Base-by-base conservation (phyloP, 2,113 vertebrate species). In the Leuciscus idus region DNA sequence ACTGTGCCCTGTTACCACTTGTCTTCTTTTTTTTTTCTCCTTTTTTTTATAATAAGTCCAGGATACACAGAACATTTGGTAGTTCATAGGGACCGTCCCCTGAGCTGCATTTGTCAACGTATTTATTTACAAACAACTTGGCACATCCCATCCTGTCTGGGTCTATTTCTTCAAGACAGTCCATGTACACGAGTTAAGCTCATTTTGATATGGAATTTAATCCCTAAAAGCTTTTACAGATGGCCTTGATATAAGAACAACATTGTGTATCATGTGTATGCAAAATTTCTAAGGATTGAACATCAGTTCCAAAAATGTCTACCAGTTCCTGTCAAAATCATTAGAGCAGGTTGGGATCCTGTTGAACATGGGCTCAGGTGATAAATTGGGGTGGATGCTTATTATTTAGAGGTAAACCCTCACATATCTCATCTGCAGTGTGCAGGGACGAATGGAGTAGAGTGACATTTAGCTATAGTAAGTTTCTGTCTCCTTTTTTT, bases 391-490 rank as follows among this genome's bases (percentile, higher is more conserved):
- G 86, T 61, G 79, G 76, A 39, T 74, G 39, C 79, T 87, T 52
- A 81, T 46, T 77, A 48, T 87, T 79, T 81, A 33, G 74, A 78
- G 68, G 66, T 36, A 28, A 23, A 90, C 89, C 85, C 90, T 92
- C 90, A 88, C 89, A 89, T 90, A 90, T 92, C 75, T 88, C 90
- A 93, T 91, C 90, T 93, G 89, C 90, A 90, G 90, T 93, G 92
- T 93, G 93, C 92, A 93, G 91, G 90, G 87, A 92, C 87, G 90
- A 87, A 92, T 88, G 90, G 87, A 82, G 90, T 92, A 90, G 92
- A 90, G 68, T 92, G 88, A 92, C 91, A 90, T 92, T 92, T 94
- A 94, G 90, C 88, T 90, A 91, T 93, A 93, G 92, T 93, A 88
- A 85, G 89, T 92, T 82, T 86, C 88, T 92, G 90, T 91, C 78